Conservation (phyloP, 30 jellyfish, hydroid and myxozoan species). For the Pelagia noctiluca region DNA sequence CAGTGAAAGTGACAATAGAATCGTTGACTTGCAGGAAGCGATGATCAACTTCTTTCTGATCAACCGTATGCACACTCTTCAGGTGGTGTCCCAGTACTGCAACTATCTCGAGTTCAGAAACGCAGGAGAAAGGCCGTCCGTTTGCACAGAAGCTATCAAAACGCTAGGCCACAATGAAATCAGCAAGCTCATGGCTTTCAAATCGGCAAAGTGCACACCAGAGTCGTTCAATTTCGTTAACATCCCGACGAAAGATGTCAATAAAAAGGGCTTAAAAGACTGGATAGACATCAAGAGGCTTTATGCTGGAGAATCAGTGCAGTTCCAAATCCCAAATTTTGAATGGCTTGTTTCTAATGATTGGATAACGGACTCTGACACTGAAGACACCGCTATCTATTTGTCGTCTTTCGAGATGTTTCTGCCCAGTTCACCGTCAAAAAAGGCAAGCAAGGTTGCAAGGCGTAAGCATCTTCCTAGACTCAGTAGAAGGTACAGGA, state of each 20-base stretch:
- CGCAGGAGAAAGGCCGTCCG: slow-evolving; percentile 54
- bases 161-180: slow-evolving; percentile 20
- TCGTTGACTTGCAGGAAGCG: slow-evolving; percentile 5
- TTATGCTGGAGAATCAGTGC: slow-evolving; percentile 40
- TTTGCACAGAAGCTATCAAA: slow-evolving; percentile 41
- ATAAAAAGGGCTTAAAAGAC: background rate
- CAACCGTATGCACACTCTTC: slow-evolving; percentile 30
- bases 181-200: slow-evolving; percentile 36
- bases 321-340: slow-evolving; percentile 39
- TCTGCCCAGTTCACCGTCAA: slow-evolving; percentile 4
- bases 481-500: background rate
- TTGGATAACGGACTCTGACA: slow-evolving; percentile 49
- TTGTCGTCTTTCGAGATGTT: slow-evolving; percentile 26
- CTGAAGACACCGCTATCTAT: slow-evolving; percentile 25
- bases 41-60: slow-evolving; percentile 33
- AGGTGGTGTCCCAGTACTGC: slow-evolving; percentile 39
- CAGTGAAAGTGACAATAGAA: slow-evolving; percentile 21
- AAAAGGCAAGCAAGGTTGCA: background rate
- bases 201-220: slow-evolving; percentile 24
- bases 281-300: slow-evolving; percentile 30
- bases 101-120: slow-evolving; percentile 50
- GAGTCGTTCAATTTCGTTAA: slow-evolving; percentile 26
- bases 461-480: background rate
- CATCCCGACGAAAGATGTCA: slow-evolving; percentile 35
- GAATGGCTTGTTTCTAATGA: slow-evolving; percentile 58